Base-by-base conservation (phyloP, 53 echinoderm and acorn worm genomes). In the Paelopatides confundens region DNA sequence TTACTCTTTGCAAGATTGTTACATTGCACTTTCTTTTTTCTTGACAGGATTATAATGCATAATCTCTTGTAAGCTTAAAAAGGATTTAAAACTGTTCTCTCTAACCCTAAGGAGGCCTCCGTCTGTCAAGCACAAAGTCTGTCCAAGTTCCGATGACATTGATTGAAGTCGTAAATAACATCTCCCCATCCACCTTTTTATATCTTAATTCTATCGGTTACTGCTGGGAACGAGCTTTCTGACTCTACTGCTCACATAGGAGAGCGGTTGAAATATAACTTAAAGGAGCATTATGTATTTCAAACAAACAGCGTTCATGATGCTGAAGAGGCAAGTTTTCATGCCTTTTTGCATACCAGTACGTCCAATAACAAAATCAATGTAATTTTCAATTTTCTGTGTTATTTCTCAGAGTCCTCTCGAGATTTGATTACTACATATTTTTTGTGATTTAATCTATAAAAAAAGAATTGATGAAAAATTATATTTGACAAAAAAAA, bases 141-240 rank as follows among this genome's bases (percentile, higher is more conserved):
- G 26, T 58, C 58, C 58, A 21, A 58, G 58, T 23, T n/a, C 58
- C 24, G 6, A 58, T 58, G 58, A 58, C 58, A 58, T 21, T 58
- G 58, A 58, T 58, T 58, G 58, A 23, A 58, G 58, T 58, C 58
- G 58, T 58, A 58, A 58, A 58, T 58, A 58, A 58, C 58, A 58
- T 58, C 58, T 58, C 58, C 58, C 58, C 24, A 23, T 58, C 58
- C 58, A 58, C n/a, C 58, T 58, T 58, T n/a, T 58, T 58, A 58
- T 58, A 58, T 58, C 58, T 58, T 18, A 58, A 58, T 58, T 58
- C 58, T 58, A 58, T 58, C 58, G 1, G n/a, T 58, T n/a, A 58
- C 58, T 58, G 58, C 58, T 58, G 58, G n/a, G 24, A 58, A 21
- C 4, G n/a, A 58, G 58, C 58, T 58, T 58, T 21, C 58, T 23